Conservation (phyloP, 2,888 invertebrate genomes). For the Crocallis elinguaria region DNA sequence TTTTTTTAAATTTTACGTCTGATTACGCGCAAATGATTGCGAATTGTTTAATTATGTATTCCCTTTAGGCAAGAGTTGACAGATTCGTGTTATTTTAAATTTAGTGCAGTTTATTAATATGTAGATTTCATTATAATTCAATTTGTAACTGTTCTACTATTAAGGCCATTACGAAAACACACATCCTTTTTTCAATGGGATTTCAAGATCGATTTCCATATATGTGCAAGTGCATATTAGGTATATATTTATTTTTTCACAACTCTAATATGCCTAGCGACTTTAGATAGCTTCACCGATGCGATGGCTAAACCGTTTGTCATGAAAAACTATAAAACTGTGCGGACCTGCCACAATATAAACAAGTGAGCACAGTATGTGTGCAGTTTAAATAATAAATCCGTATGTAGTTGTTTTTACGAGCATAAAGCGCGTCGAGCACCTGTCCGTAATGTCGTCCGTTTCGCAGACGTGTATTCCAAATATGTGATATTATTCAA, state of each 20-base stretch:
- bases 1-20: conserved; percentile 57
- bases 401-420: conserved; percentile 73
- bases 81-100: conserved; percentile 12
- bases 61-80: conserved; percentile 25
- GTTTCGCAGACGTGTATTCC: conserved; percentile 13
- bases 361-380: conserved; percentile 61
- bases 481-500: conserved; percentile 11
- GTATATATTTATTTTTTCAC: too few species aligned
- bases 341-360: conserved; percentile 53
- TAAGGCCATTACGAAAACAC: too few species aligned
- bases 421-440: conserved; percentile 64
- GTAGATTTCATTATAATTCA: too few species aligned
- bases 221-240: too few species aligned
- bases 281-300: conserved; percentile 18
- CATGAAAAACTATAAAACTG: conserved; percentile 27
- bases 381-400: conserved; percentile 75
- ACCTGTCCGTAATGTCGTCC: conserved; percentile 63
- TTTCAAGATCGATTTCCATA: too few species aligned
- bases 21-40: conserved; percentile 43
- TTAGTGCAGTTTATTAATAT: conserved; percentile 5
- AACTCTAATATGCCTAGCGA: neutral
- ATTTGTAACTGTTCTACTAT: too few species aligned
- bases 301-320: conserved; percentile 16
- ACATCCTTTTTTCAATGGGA: too few species aligned
- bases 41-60: conserved; percentile 44